A percentile compares a stretch with the other conserved stretches of the same genome.
phyloP scores from a whole-genome alignment of 1,140 invertebrate genomes.

The Planococcus citri region DNA sequence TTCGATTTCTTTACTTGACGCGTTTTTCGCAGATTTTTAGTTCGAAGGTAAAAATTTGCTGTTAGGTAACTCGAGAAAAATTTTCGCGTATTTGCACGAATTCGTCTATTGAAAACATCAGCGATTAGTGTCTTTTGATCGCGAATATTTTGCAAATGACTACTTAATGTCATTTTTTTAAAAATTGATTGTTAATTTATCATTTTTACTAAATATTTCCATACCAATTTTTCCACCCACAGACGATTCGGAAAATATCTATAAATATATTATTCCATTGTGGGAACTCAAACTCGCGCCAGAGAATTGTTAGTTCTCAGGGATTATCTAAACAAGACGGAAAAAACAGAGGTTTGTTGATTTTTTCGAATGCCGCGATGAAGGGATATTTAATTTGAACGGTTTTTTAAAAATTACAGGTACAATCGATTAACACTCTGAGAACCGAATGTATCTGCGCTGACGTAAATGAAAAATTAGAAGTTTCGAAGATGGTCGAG shows the following conservation, averaged over 20 bases:
- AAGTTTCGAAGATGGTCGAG: slow-evolving; percentile 52
- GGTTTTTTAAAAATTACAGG: slow-evolving; percentile 31
- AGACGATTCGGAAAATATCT: slow-evolving; percentile 45
- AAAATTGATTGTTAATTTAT: not conserved
- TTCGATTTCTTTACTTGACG: too few relatives aligned
- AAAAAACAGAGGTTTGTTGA: not conserved
- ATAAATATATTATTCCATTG: slow-evolving; percentile 46
- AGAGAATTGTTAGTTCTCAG: slow-evolving; percentile 66
- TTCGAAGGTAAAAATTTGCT: slow-evolving; percentile 43
- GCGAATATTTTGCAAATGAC: not conserved
- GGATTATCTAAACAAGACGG: slow-evolving; percentile 26
- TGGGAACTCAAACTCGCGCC: slow-evolving; percentile 58
- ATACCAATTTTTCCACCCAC: not conserved
- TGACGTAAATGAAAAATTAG: slow-evolving; percentile 49
- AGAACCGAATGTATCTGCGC: slow-evolving; percentile 38
- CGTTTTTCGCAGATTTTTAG: slow-evolving; percentile 60
- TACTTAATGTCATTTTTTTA: not conserved
- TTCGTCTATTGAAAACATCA: too few relatives aligned
- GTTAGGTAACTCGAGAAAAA: too few relatives aligned
- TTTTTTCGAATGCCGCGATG: not conserved
- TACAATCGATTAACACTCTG: slow-evolving; percentile 50
- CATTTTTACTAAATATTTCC: not conserved
- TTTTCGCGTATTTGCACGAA: too few relatives aligned
- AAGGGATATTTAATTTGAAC: not conserved
- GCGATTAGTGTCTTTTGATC: not conserved